phyloP scores from a whole-genome alignment of 2,113 vertebrate genomes.

The Hemiscyllium ocellatum region DNA sequence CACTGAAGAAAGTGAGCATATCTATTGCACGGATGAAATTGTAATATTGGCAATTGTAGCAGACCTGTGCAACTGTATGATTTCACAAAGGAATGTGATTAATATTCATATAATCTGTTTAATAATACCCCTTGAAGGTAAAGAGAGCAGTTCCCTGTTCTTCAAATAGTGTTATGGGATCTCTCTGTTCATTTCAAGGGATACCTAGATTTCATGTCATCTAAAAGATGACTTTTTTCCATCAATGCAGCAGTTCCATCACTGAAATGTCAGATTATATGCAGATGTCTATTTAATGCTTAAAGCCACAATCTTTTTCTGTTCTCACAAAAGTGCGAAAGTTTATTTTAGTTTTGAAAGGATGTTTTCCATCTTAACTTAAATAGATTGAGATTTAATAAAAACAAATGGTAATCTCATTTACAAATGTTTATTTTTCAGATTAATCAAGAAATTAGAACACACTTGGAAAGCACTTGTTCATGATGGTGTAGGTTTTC shows the following conservation, averaged over 20 bases:
- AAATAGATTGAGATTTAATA: neutral
- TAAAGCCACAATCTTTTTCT: neutral
- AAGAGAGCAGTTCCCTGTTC: neutral
- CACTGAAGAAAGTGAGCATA: neutral
- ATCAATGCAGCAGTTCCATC: neutral
- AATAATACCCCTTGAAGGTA: neutral
- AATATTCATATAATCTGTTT: neutral
- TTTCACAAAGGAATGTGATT: neutral
- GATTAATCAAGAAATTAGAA: slow-evolving; percentile 95
- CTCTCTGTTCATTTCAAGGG: neutral
- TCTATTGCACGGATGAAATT: neutral
- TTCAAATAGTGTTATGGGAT: neutral
- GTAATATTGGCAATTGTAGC: neutral
- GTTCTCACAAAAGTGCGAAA: neutral
- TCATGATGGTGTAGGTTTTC: slow-evolving; percentile 83
- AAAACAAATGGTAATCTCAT: neutral
- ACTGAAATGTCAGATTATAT: neutral
- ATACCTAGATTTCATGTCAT: neutral
- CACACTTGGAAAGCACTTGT: slow-evolving; percentile 98
- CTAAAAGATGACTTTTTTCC: neutral
- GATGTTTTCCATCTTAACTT: neutral
- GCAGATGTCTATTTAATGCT: neutral
- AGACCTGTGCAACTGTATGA: neutral
- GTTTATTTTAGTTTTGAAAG: neutral
- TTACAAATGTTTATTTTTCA: slow-evolving; percentile 46